phyloP scores from a whole-genome alignment of 2,113 vertebrate genomes.

The Amblyornis subalaris region DNA sequence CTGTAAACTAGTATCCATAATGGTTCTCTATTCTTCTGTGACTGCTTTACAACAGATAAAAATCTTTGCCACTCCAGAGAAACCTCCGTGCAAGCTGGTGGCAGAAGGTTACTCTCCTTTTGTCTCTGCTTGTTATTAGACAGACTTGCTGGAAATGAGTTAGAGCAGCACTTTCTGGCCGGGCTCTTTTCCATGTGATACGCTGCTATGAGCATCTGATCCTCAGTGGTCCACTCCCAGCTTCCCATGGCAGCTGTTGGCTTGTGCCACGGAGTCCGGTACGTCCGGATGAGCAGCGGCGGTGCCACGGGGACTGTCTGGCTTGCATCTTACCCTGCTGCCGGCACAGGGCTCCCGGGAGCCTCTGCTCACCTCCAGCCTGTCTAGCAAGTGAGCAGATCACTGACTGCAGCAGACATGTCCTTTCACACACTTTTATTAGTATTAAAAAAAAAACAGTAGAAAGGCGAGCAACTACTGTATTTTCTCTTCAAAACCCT shows the following conservation, averaged over 20 bases:
- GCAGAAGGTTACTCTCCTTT: background rate
- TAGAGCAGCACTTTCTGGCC: background rate
- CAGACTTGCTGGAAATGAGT: background rate
- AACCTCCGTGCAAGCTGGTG: background rate
- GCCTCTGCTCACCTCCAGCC: background rate
- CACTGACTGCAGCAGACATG: rapidly evolving
- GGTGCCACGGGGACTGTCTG: rapidly evolving
- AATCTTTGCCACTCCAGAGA: background rate
- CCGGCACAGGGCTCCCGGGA: rapidly evolving
- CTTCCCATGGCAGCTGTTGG: background rate
- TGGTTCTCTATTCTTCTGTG: background rate
- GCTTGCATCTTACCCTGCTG: rapidly evolving
- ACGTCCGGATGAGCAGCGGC: rapidly evolving
- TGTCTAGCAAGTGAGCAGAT: background rate
- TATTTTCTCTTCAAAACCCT: background rate
- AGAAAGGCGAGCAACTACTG: rapidly evolving
- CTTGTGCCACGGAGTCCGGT: rapidly evolving
- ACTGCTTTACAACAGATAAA: background rate
- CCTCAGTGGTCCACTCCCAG: background rate
- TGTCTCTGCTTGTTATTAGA: background rate
- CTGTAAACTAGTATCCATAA: background rate
- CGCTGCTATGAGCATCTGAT: rapidly evolving
- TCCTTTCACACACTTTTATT: background rate
- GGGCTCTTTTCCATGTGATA: background rate
- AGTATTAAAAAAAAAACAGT: no score